Percentiles rank a stretch among this genome's conserved stretches.
Evolutionary conservation across 2,113 vertebrate species (phyloP).

Genomic region (Anarhynchus alexandrinus): DNA sequence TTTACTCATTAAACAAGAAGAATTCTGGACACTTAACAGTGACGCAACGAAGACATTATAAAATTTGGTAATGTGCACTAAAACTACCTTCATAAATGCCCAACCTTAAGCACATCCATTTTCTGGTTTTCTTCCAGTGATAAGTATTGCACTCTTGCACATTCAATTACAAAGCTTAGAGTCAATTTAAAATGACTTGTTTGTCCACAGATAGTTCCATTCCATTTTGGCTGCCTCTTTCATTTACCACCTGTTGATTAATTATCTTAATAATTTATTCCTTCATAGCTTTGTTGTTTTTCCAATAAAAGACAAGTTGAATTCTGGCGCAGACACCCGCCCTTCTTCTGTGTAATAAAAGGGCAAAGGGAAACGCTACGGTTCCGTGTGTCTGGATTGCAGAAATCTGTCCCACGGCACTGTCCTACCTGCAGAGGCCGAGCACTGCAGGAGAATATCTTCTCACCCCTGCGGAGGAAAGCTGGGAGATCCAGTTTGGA

Average conservation of each 20-base stretch:
- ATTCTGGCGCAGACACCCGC: neutral
- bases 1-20: conserved; percentile 20
- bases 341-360: neutral
- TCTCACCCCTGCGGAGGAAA: neutral
- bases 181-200: neutral
- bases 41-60: conserved; percentile 14
- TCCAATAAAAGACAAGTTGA: neutral
- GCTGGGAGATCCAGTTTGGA: neutral
- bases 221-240: neutral
- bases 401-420: neutral
- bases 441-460: neutral
- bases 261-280: neutral
- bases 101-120: neutral
- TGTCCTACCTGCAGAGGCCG: neutral
- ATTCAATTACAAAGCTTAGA: neutral
- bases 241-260: neutral
- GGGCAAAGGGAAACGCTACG: neutral
- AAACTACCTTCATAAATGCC: neutral
- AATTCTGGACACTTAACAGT: conserved; percentile 13
- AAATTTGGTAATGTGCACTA: conserved; percentile 14
- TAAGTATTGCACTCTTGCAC: neutral
- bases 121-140: neutral
- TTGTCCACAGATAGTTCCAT: neutral
- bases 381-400: rapidly evolving
- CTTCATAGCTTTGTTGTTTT: neutral